Percentiles rank a stretch among this genome's conserved stretches.
These are phyloP conservation scores for Stegana nigrithorax DNA, from an alignment of 2,888 invertebrate genomes.

Conservation along the genomic window DNA sequence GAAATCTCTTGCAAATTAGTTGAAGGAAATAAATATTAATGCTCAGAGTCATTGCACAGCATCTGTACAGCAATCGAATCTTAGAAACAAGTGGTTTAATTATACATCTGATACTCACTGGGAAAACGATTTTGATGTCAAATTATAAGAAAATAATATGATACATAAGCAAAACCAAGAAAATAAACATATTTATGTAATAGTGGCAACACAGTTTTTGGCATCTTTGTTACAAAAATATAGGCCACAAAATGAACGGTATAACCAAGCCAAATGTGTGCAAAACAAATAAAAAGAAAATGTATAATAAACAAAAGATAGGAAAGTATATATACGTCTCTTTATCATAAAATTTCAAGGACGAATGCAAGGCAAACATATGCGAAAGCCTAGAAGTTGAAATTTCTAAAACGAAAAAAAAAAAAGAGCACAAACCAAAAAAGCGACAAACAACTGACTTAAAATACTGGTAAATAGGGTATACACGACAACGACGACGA, in stretches of 20 bases:
- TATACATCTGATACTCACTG: no score
- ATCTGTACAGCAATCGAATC: no score
- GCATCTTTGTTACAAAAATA: neutral
- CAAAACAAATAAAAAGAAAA: neutral
- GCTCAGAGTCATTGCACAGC: no score
- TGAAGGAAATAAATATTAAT: no score
- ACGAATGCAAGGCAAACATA: slow-evolving; percentile 61
- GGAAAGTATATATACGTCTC: no score
- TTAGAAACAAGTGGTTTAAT: no score
- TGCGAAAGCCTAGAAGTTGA: slow-evolving; percentile 42
- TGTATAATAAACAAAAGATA: slow-evolving; percentile 24
- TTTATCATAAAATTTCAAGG: slow-evolving; percentile 58
- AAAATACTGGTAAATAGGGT: slow-evolving; percentile 1
- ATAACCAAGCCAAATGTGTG: no score
- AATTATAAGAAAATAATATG: no score
- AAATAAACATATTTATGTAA: no score
- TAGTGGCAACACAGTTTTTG: neutral
- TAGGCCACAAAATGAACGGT: neutral
- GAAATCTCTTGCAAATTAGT: no score
- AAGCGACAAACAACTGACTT: slow-evolving; percentile 8
- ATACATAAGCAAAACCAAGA: no score
- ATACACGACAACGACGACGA: slow-evolving; percentile 25
- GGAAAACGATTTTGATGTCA: no score
- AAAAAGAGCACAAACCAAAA: neutral
- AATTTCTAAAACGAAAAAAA: slow-evolving; percentile 8